Evolutionary conservation across 2,113 vertebrate species (phyloP).

Genomic region (Tamias sibiricus): DNA sequence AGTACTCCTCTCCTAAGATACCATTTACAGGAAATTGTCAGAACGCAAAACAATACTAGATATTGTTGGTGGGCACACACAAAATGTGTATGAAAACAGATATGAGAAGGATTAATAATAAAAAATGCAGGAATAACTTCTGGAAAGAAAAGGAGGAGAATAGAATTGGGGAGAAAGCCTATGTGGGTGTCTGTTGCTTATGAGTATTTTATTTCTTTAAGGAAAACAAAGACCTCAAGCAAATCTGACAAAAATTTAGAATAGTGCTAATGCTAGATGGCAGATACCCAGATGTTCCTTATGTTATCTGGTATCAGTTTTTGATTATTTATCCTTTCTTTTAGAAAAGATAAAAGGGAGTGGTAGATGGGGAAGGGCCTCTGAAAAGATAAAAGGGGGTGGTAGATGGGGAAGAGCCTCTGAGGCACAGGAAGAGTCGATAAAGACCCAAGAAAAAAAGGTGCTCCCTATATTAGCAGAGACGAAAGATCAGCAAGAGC

Average conservation of each 20-base stretch:
- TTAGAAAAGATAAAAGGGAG: too few relatives aligned
- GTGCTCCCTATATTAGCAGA: accelerated
- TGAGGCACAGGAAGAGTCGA: not conserved
- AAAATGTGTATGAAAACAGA: not conserved
- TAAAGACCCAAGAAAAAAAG: not conserved
- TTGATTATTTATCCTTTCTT: not conserved
- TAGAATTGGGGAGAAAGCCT: not conserved
- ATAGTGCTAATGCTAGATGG: not conserved
- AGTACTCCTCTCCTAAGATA: not conserved
- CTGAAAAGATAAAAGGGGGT: accelerated
- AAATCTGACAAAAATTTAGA: not conserved
- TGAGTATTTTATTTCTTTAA: not conserved
- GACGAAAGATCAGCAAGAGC: not conserved
- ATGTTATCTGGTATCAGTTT: not conserved
- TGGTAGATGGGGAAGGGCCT: not conserved
- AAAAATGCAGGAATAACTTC: not conserved
- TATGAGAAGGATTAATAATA: not conserved
- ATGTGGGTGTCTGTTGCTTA: not conserved
- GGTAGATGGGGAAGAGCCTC: not conserved
- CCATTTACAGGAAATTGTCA: not conserved
- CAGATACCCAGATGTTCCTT: not conserved
- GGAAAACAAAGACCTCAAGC: not conserved
- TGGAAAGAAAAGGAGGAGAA: not conserved
- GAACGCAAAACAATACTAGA: not conserved
- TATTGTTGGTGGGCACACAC: not conserved